Conservation (phyloP, 2,888 invertebrate species). For the Dasysyrphus tricinctus region DNA sequence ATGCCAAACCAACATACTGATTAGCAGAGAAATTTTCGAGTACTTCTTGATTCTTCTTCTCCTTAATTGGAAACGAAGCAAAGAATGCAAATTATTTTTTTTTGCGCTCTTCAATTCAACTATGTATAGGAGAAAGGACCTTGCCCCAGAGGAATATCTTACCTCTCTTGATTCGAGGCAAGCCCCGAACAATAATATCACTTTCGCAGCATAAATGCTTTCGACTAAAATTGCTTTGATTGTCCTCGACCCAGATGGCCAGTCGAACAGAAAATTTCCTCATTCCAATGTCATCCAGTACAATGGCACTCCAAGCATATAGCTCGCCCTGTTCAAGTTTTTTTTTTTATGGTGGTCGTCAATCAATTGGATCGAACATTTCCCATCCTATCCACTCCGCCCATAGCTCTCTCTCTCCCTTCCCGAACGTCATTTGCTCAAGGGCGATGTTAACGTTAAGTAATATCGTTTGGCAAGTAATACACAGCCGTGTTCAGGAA, state of each 20-base stretch:
- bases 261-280: constrained; percentile 65
- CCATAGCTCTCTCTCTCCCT: not conserved
- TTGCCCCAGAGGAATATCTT: constrained; percentile 31
- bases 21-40: constrained; percentile 65
- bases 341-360: constrained; percentile 69
- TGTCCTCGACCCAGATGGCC: constrained; percentile 73
- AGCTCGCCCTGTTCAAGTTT: constrained; percentile 47
- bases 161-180: constrained; percentile 41
- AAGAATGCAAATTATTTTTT: constrained; percentile 63
- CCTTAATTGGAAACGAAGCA: constrained; percentile 59
- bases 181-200: constrained; percentile 63
- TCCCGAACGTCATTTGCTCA: constrained; percentile 63
- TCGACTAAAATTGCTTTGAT: constrained; percentile 66
- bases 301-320: constrained; percentile 34
- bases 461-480: constrained; percentile 69
- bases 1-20: constrained; percentile 48
- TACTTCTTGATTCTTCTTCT: constrained; percentile 56
- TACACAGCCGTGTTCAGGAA: constrained; percentile 59
- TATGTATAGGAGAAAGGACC: constrained; percentile 5
- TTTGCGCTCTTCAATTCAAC: not conserved
- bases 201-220: constrained; percentile 58
- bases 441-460: constrained; percentile 72
- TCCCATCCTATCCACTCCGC: not conserved
- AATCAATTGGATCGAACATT: constrained; percentile 70
- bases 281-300: constrained; percentile 65